A percentile compares a stretch with the other conserved stretches of the same genome.
phyloP scores from a whole-genome alignment of 2,888 invertebrate genomes.

The Prenolepis imparis region DNA sequence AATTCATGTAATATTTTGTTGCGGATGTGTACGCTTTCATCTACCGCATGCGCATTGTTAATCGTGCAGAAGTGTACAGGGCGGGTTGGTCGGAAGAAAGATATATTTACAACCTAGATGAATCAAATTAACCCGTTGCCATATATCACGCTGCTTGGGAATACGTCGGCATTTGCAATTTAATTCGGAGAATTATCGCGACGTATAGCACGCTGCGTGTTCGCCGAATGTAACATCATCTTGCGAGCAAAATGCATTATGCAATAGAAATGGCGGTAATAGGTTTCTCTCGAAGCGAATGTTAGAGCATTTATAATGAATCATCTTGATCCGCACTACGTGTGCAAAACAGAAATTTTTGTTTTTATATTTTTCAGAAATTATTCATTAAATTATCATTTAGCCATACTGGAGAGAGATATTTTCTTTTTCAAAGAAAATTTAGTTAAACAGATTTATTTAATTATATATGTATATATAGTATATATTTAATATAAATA shows the following conservation, averaged over 20 bases:
- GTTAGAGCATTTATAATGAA: conserved; percentile 48
- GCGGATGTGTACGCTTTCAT: conserved; percentile 58
- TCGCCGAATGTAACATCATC: conserved; percentile 57
- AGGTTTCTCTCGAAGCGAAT: conserved; percentile 49
- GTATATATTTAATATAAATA: too few relatives aligned
- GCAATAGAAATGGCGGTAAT: conserved; percentile 57
- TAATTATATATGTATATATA: too few relatives aligned
- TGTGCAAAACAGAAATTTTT: conserved; percentile 22
- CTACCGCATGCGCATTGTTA: conserved; percentile 68
- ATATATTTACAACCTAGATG: conserved; percentile 68
- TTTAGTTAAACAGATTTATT: not conserved
- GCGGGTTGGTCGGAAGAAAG: conserved; percentile 53
- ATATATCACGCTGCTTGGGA: conserved; percentile 69
- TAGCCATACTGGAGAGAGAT: not conserved
- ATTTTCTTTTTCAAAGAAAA: not conserved
- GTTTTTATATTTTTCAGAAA: conserved; percentile 29
- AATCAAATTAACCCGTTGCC: conserved; percentile 69
- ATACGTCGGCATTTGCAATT: conserved; percentile 73
- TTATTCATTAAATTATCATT: not conserved
- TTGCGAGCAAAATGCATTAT: conserved; percentile 53
- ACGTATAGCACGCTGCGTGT: conserved; percentile 47
- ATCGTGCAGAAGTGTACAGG: conserved; percentile 59
- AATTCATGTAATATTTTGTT: conserved; percentile 69
- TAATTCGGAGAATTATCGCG: conserved; percentile 68
- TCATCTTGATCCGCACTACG: conserved; percentile 9